phyloP scores from a whole-genome alignment of 1,140 invertebrate genomes.

The Procambarus clarkii region DNA sequence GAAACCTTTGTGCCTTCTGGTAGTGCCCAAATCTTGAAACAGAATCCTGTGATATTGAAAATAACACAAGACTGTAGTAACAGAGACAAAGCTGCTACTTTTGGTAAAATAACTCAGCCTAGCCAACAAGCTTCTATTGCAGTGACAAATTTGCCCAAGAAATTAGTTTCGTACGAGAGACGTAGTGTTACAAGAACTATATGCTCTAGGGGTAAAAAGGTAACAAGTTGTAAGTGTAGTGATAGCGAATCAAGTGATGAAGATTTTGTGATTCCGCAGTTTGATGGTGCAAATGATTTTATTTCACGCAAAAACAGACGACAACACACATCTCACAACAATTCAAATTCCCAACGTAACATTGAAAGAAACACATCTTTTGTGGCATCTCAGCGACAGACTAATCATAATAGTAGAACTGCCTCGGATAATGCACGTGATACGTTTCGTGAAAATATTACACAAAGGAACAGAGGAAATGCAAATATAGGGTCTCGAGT shows the following conservation, averaged over 20 bases:
- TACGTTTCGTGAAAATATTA: constrained; percentile 22
- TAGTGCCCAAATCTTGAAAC: constrained; percentile 45
- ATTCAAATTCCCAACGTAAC: neutral
- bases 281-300: constrained; percentile 62
- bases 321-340: neutral
- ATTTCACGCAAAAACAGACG: constrained; percentile 5
- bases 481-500: neutral
- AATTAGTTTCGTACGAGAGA: neutral
- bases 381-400: constrained; percentile 18
- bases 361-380: neutral
- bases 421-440: constrained; percentile 2
- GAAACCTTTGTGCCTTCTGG: constrained; percentile 57
- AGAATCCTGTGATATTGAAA: constrained; percentile 12
- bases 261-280: constrained; percentile 53
- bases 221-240: neutral
- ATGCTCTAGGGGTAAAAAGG: neutral
- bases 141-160: neutral
- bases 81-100: neutral
- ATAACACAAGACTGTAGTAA: neutral
- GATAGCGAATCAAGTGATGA: constrained; percentile 52
- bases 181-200: neutral
- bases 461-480: constrained; percentile 28
- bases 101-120: neutral
- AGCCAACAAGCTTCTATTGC: neutral
- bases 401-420: neutral